These are phyloP conservation scores for Thymelicus lineola DNA, from an alignment of 2,888 invertebrate species.

Conservation along the genomic window DNA sequence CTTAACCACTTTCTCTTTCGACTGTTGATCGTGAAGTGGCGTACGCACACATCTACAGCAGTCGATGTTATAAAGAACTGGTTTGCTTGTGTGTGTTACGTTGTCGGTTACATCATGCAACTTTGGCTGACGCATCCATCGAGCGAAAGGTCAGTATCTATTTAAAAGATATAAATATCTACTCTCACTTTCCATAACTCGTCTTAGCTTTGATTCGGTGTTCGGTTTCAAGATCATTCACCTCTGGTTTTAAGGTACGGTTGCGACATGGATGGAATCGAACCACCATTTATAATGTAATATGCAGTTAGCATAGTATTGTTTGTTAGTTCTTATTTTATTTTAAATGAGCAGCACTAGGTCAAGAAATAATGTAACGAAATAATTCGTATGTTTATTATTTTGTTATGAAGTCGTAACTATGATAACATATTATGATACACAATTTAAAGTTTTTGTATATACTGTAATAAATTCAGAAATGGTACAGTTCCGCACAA, in stretches of 20 bases:
- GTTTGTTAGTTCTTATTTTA: background rate
- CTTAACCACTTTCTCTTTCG: slow-evolving; percentile 81
- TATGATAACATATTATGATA: no score
- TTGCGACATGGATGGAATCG: slow-evolving; percentile 24
- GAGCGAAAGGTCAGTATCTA: slow-evolving; percentile 79
- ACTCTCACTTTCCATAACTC: slow-evolving; percentile 74
- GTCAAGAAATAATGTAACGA: background rate
- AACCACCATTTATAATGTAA: background rate
- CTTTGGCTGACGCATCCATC: slow-evolving; percentile 76
- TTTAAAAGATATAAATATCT: slow-evolving; percentile 62
- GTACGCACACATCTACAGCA: slow-evolving; percentile 51
- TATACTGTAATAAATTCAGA: no score
- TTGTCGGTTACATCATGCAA: slow-evolving; percentile 72
- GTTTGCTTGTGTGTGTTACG: slow-evolving; percentile 47
- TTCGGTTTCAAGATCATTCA: slow-evolving; percentile 62
- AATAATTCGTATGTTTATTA: no score
- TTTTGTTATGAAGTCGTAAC: no score
- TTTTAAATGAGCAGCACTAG: background rate
- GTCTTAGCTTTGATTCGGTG: slow-evolving; percentile 54
- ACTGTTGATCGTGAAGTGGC: slow-evolving; percentile 56
- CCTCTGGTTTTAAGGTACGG: slow-evolving; percentile 45
- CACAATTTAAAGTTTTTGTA: no score
- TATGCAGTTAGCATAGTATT: background rate
- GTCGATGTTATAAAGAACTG: slow-evolving; percentile 40
- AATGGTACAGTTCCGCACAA: no score